A percentile compares a stretch with the other conserved stretches of the same genome.
These are phyloP conservation scores for Drosophila nannoptera DNA, from an alignment of 1,140 invertebrate species.

Conservation along the genomic window DNA sequence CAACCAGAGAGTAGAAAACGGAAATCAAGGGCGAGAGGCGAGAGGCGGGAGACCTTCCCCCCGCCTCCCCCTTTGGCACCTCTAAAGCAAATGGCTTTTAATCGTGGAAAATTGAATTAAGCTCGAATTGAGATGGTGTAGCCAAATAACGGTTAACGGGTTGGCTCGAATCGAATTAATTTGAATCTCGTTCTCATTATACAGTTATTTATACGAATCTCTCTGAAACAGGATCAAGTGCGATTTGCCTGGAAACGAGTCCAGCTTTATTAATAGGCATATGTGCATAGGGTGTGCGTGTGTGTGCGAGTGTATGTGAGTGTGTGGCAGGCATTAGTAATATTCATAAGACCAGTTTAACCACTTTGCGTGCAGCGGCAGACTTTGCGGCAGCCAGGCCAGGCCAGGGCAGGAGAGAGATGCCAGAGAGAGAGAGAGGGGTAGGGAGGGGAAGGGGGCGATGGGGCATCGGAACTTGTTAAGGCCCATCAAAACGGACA, in stretches of 20 bases:
- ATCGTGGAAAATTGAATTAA: too few relatives aligned
- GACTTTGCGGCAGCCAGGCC: constrained; percentile 52
- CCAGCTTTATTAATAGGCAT: constrained; percentile 11
- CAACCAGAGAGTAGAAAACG: background rate
- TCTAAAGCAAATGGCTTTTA: too few relatives aligned
- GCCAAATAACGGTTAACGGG: background rate
- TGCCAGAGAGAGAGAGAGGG: too few relatives aligned
- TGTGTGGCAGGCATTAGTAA: constrained; percentile 55
- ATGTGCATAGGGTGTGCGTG: background rate
- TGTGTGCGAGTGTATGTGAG: background rate
- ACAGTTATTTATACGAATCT: too few relatives aligned
- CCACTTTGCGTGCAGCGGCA: constrained; percentile 67
- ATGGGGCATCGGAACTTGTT: constrained; percentile 42
- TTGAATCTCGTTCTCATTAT: too few relatives aligned
- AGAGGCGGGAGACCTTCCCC: too few relatives aligned
- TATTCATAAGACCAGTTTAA: constrained; percentile 71
- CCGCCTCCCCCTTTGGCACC: too few relatives aligned
- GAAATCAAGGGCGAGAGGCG: too few relatives aligned
- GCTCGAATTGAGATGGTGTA: background rate
- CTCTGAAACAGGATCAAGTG: too few relatives aligned
- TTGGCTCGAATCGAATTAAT: background rate
- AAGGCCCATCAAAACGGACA: constrained; percentile 28
- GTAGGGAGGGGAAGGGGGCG: constrained; percentile 4
- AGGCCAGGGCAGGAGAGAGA: background rate
- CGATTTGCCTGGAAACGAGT: background rate